Evolutionary conservation across 2,113 vertebrate species (phyloP), one percentile per base, ranked within the genome.

Genomic region (Podarcis muralis): DNA sequence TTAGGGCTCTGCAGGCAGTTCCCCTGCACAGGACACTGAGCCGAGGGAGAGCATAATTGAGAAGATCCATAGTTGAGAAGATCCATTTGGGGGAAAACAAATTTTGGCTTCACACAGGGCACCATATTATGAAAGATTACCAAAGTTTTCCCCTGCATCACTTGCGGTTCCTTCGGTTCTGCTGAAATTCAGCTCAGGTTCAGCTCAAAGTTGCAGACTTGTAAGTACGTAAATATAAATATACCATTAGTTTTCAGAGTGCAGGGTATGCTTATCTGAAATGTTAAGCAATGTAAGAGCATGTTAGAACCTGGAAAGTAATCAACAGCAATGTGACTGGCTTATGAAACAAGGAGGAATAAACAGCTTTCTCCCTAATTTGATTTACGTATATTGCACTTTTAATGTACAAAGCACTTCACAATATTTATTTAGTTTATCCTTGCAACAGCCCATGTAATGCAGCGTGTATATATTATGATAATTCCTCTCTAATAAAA

Each of bases 391-490:
- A 53, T 53, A 53, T 53, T 53, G 48, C 48, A 53, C 48, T 53
- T 53, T 53, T 53, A 53, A 53, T 53, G 48, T 53, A 53, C 48
- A 53, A 53, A 53, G 48, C 48, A 53, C 48, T 53, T 53, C 48
- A 81, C n/a, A 87, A 87, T 87, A 74, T 81, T 81, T 81, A 87
- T 87, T 81, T 72, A 81, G 79, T 81, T 87, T 81, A 40, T 62
- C 48, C 79, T 87, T 27, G 59, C 35, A 87, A 87, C 81, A 76
- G 74, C 23, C 71, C 40, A 30, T 66, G 53, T 13, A 74, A 25
- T 65, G 79, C 35, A 75, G 30, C 25, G 12, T 87, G 69, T 11
- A 82, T 32, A 82, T 35, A 82, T 75, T 20, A 48, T 66, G n/a
- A 83, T 76, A 83, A 88, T 76, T 65, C 40, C 22, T 22, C 30